Evolutionary conservation across 1,140 invertebrate species (phyloP), one percentile per base, ranked within the genome.

Genomic region (Papilio helenus): DNA sequence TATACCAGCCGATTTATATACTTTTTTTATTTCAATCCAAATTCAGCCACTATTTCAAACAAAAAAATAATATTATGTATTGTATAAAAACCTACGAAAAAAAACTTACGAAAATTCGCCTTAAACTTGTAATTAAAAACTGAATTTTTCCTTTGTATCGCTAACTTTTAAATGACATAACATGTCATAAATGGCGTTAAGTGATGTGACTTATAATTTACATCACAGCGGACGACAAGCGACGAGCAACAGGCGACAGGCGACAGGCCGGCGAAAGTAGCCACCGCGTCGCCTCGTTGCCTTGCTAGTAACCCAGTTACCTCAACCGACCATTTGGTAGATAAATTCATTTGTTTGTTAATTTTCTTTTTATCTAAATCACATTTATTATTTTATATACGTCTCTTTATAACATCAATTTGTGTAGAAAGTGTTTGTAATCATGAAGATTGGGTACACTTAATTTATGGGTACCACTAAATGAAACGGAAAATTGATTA

Each of bases 141-240:
- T 46, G 9, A 55, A 55, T 14, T 55, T 55, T 10, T 61, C 20
- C 20, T 26, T 26, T n/a, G 23, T 12, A 16, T 26, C 2, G 8
- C 20, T 61, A 4, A 58, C 55, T 26, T 26, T 8, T 16, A 61
- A 23, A 61, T 61, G 20, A 61, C 58, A 26, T 61, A 61, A 61
- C 20, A 9, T 61, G 58, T 61, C 58, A 61, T 61, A 61, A 61
- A 61, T 61, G 58, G 20, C 58, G 58, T 26, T 26, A 61, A 61
- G 58, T 61, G 58, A 61, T 68, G 61, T 68, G 61, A 68, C 26
- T 68, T 68, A 68, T 7, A 68, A 68, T 68, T 68, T 68, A 68
- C 61, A 68, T 68, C 61, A 68, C 61, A 68, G 26, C 10, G 14
- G 58, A 23, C 23, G 58, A 65, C 61, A 68, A 8, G 61, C 26